Conservation (phyloP, 2,113 vertebrate genomes). For the Rhinopomastus cyanomelas region DNA sequence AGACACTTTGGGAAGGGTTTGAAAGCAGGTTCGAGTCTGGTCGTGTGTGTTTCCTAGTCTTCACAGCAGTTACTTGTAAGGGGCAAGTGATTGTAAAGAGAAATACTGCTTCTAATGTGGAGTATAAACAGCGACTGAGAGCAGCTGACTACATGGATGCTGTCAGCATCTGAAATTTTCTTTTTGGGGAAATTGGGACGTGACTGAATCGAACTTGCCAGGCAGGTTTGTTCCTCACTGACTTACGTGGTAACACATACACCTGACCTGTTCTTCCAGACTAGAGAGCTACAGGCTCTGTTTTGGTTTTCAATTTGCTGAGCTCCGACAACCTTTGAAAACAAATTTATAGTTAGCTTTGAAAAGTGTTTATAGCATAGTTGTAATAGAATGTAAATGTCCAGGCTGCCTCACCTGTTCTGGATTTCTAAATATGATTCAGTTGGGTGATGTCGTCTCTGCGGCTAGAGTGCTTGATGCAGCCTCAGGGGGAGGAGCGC, state of each 20-base stretch:
- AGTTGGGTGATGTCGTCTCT: not conserved
- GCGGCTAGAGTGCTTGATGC: not conserved
- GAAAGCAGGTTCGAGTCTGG: not conserved
- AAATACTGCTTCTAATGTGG: not conserved
- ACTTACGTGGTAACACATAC: not conserved
- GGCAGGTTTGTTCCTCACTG: not conserved
- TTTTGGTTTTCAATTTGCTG: not conserved
- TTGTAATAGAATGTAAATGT: not conserved
- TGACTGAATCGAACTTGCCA: not conserved
- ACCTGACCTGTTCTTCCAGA: fast-evolving
- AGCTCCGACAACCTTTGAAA: not conserved
- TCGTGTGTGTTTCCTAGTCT: fast-evolving
- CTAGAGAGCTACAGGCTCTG: not conserved
- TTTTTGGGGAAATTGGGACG: not conserved
- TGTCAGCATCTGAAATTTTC: not conserved
- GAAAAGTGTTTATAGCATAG: not conserved
- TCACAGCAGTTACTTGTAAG: not conserved
- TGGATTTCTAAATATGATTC: not conserved
- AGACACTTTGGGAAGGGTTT: not conserved
- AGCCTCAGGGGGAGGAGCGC: not conserved
- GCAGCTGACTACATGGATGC: not conserved
- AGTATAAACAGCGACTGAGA: not conserved
- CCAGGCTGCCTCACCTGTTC: not conserved
- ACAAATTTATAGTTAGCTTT: not conserved
- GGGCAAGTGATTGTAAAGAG: not conserved